Base-by-base conservation (phyloP, 2,888 invertebrate genomes). In the Himalopsyche japonica region DNA sequence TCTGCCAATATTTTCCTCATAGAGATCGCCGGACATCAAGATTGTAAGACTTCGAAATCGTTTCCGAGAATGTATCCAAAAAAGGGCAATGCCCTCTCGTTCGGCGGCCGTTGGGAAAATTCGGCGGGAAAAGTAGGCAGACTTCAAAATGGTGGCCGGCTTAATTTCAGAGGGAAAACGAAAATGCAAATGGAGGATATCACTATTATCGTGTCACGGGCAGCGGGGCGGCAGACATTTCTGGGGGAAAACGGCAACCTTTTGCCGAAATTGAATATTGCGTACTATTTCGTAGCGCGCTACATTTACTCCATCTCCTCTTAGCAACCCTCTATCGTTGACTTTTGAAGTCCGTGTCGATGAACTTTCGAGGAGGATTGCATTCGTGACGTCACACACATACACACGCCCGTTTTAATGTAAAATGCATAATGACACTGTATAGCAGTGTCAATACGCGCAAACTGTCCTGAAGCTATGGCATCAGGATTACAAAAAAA, bases 351-450 rank as follows among this genome's bases (percentile, higher is more conserved):
- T 57, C 76, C 82, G 80, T 79, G 85, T 85, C 85, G 83, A 49
- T 84, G 85, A 81, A 82, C 85, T 20, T 20, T 84, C 82, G 76
- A 81, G 81, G 79, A 81, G 37, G 81, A 43, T 79, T 82, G 80
- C 85, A 77, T 57, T 77, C 47, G 80, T 79, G 85, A 83, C 80
- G 84, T 84, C 84, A 84, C 43, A 76, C 84, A 79, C 78, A 43
- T 49, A 78, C 81, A 77, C 79, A 43, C 48, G 57, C 30, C 48
- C 49, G 37, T 24, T 32, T 57, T 1, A 57, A 20, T 57, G 57
- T 57, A 24, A 20, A 10, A 1, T 57, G 57, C 57, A 57, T 49
- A 43, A 43, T 43, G 43, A 15, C 15, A 43, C 43, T 20, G n/a
- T 57, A 57, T 3, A 1, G 43, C 12, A 43, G 57, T 20, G 20